A percentile compares a stretch with the other conserved stretches of the same genome.
Conservation (phyloP, 2,113 vertebrate genomes). For the Nycticorax nycticorax region DNA sequence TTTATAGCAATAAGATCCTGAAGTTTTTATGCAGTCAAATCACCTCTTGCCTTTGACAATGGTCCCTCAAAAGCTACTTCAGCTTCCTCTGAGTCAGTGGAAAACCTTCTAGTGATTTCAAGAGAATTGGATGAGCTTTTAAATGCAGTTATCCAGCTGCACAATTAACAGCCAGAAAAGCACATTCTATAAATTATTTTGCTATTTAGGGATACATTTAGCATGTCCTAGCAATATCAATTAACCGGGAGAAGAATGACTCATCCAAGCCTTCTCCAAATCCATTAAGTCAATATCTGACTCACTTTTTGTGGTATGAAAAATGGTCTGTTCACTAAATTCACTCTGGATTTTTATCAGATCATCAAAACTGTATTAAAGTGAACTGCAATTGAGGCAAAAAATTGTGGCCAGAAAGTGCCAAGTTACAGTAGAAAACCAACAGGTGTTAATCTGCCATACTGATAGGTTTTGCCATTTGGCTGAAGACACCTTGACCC, state of each 20-base stretch:
- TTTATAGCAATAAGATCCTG: background rate
- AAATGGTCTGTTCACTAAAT: background rate
- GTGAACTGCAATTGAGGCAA: background rate
- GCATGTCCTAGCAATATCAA: slow-evolving; percentile 54
- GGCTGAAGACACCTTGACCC: background rate
- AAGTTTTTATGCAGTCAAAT: slow-evolving; percentile 14
- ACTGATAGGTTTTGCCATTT: background rate
- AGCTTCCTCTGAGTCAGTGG: slow-evolving; percentile 56
- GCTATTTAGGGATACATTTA: slow-evolving; percentile 61
- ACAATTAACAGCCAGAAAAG: slow-evolving; percentile 64
- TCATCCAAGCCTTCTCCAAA: slow-evolving; percentile 52
- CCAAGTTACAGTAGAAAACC: background rate
- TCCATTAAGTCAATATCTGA: slow-evolving; percentile 65
- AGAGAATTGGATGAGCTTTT: slow-evolving; percentile 56
- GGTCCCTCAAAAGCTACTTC: slow-evolving; percentile 53
- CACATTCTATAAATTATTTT: slow-evolving; percentile 66
- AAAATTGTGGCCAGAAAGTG: background rate
- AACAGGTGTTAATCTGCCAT: background rate
- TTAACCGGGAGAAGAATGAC: slow-evolving; percentile 54
- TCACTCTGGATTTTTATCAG: slow-evolving; percentile 46
- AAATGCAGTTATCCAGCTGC: slow-evolving; percentile 63
- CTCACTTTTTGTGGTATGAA: slow-evolving; percentile 49
- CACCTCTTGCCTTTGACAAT: slow-evolving; percentile 50
- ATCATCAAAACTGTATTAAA: slow-evolving; percentile 7
- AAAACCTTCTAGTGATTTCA: slow-evolving; percentile 66